These are phyloP conservation scores for Prunella himalayana DNA, from an alignment of 2,113 vertebrate genomes.

Conservation along the genomic window DNA sequence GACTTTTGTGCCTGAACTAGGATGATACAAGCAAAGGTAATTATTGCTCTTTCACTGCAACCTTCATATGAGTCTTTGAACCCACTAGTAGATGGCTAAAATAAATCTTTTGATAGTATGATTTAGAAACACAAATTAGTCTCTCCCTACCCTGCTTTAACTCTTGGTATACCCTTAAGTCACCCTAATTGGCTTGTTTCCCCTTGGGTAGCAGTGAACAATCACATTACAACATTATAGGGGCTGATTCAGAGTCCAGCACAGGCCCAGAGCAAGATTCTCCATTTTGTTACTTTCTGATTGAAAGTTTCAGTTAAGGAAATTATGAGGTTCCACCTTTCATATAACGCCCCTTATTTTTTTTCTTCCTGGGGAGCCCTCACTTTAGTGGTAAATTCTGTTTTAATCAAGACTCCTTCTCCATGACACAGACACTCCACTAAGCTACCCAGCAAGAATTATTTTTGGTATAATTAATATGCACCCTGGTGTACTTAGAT, in stretches of 20 bases:
- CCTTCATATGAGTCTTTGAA: not conserved
- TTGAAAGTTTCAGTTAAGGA: not conserved
- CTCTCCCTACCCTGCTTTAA: not conserved
- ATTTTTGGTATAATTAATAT: not conserved
- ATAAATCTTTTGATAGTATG: slow-evolving; percentile 13
- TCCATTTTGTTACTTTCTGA: not conserved
- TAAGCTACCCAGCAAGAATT: not conserved
- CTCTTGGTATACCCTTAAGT: not conserved
- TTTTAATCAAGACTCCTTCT: not conserved
- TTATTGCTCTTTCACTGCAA: slow-evolving; percentile 30
- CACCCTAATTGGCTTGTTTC: not conserved
- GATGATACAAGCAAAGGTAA: slow-evolving; percentile 32
- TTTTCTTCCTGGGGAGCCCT: not conserved
- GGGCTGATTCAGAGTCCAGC: not conserved
- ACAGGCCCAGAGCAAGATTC: not conserved
- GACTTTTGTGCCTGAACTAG: slow-evolving; percentile 27
- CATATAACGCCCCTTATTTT: not conserved
- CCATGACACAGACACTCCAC: not conserved
- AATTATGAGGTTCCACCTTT: not conserved
- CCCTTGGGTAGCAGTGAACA: not conserved
- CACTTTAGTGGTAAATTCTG: not conserved
- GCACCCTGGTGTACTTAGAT: not conserved
- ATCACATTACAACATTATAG: not conserved
- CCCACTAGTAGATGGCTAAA: not conserved
- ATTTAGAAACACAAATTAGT: not conserved